These are phyloP conservation scores for Eurytoma adleriae DNA, from an alignment of 2,888 invertebrate genomes.

Conservation along the genomic window DNA sequence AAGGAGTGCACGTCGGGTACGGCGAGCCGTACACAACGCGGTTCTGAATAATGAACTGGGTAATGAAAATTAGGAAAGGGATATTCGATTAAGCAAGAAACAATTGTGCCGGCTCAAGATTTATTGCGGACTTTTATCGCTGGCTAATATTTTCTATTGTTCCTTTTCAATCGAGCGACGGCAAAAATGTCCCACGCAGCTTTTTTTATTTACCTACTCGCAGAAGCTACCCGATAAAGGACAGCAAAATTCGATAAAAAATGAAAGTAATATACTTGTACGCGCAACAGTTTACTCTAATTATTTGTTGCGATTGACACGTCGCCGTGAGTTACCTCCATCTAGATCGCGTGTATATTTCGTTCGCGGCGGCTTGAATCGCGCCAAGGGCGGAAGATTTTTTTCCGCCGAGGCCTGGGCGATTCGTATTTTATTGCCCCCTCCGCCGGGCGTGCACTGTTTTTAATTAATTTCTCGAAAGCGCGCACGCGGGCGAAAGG, in stretches of 20 bases:
- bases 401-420: neutral
- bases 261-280: neutral
- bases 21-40: too few species aligned
- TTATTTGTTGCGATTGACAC: neutral
- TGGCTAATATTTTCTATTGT: too few species aligned
- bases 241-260: neutral
- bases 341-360: neutral
- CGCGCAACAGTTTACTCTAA: too few species aligned
- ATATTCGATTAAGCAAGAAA: neutral
- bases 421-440: neutral
- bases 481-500: slow-evolving; percentile 33
- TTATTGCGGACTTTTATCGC: too few species aligned
- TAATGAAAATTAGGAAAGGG: neutral
- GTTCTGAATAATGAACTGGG: too few species aligned
- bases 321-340: slow-evolving; percentile 3
- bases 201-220: too few species aligned
- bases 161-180: too few species aligned
- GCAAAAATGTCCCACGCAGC: too few species aligned
- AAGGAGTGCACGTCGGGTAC: too few species aligned
- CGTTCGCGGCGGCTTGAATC: slow-evolving; percentile 9
- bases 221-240: neutral
- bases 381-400: slow-evolving; percentile 23
- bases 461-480: slow-evolving; percentile 41
- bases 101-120: neutral
- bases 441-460: neutral